Evolutionary conservation across 2,888 invertebrate species (phyloP), one percentile per base, ranked within the genome.

Genomic region (Mesoligia furuncula): DNA sequence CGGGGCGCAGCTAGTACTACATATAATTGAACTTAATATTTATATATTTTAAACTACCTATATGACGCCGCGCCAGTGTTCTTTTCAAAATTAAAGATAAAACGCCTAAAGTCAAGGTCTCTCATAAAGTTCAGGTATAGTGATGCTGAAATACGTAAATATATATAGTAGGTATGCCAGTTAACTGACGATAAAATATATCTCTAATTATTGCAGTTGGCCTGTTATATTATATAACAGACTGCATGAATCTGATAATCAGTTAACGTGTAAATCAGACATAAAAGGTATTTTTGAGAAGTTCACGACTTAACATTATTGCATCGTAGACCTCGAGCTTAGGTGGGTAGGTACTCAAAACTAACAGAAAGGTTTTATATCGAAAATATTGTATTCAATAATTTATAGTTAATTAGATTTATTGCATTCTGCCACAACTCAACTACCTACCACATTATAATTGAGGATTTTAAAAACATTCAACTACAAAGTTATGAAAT

Each of bases 71-170:
- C 20, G 9, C 11, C n/a, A 36, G 15, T 36, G 27, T 45, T 64
- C 2, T 24, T 39, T 65, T 54, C 20, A n/a, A 61, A 51, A 54
- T 68, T 36, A n/a, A 27, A 54, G 20, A 67, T 42, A 8, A 36
- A 54, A 27, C 9, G 17, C 24, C 36, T 9, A 45, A 77, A 45
- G 77, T 77, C 54, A 64, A 77, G 77, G 67, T 57, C 36, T 36
- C 13, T 24, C 24, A 27, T 77, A 45, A 70, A 69, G 64, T 31
- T 78, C 57, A 39, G 48, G 39, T 27, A 27, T 20, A 9, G 9
- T 31, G 2, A n/a, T 67, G 17, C 15, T 31, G 2, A 54, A 45
- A 45, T 27, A 42, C 17, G 2, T 51, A 59, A 66, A 65, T 39
- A 71, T 71, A 5, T 39, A 8, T 8, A 31, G 42, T n/a, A n/a